Evolutionary conservation across 2,797 vertebrate genomes (phyloP).

Genomic region (Myotis vivesi): DNA sequence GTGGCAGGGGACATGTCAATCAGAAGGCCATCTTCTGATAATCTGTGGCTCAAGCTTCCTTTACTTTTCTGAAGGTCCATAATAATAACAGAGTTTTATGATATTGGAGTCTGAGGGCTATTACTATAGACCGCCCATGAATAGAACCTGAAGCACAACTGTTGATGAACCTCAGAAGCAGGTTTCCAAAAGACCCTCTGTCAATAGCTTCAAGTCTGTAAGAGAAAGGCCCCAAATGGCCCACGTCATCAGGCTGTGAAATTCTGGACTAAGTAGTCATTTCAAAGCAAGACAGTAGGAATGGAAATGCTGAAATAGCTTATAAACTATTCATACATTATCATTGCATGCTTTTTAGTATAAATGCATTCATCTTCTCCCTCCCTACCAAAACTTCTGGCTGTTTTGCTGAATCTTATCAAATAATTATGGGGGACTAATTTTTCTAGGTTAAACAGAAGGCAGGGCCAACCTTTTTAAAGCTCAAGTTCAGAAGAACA

Average conservation of each 20-base stretch:
- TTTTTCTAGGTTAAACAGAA: constrained; percentile 31
- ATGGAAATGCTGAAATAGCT: not conserved
- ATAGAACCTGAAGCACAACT: not conserved
- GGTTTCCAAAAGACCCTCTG: constrained; percentile 33
- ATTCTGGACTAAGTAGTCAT: not conserved
- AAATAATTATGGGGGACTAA: not conserved
- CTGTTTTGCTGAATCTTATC: constrained; percentile 17
- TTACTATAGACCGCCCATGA: not conserved
- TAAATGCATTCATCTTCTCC: not conserved
- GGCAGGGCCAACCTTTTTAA: not conserved
- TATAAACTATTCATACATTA: constrained; percentile 35
- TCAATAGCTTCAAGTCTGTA: not conserved
- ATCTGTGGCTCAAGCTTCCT: not conserved
- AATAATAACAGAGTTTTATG: not conserved
- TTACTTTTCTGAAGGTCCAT: not conserved
- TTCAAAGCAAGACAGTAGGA: constrained; percentile 1
- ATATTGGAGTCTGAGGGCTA: not conserved
- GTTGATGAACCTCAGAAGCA: not conserved
- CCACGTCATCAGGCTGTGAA: not conserved
- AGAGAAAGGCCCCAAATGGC: not conserved
- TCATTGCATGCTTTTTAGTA: not conserved
- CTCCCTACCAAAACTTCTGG: not conserved
- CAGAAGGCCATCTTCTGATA: constrained; percentile 35
- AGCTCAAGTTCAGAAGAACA: constrained; percentile 15
- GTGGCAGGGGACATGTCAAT: not conserved